phyloP scores from a whole-genome alignment of 1,140 invertebrate species.

The Aphis craccivora region DNA sequence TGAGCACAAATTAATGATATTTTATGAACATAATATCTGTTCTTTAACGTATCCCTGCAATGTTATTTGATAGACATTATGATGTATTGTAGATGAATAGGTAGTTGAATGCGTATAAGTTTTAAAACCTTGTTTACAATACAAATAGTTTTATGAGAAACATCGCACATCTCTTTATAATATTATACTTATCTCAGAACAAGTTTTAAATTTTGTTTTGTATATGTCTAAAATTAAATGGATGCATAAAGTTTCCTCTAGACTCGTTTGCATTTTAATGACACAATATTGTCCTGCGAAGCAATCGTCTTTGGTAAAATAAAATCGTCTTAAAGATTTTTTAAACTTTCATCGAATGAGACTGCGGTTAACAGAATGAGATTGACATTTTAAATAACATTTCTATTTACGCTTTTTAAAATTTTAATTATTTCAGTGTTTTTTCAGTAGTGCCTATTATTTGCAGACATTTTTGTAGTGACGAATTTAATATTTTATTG shows the following conservation, averaged over 20 bases:
- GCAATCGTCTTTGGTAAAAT: not conserved
- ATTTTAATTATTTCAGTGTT: not conserved
- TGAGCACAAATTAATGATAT: not conserved
- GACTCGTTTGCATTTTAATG: not conserved
- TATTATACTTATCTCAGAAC: not conserved
- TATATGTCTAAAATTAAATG: not conserved
- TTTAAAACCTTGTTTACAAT: not conserved
- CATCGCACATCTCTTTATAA: not conserved
- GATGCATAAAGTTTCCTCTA: not conserved
- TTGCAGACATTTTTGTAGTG: too few relatives aligned
- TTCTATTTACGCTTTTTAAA: not conserved
- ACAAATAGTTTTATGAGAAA: not conserved
- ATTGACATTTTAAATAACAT: slow-evolving; percentile 9
- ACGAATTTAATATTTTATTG: not conserved
- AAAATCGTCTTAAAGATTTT: slow-evolving; percentile 16
- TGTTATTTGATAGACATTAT: not conserved
- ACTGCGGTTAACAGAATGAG: not conserved
- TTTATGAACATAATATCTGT: too few relatives aligned
- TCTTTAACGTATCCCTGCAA: not conserved
- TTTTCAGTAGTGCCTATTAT: not conserved
- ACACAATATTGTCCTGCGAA: not conserved
- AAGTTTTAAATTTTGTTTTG: not conserved
- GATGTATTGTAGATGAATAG: not conserved
- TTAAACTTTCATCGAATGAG: not conserved
- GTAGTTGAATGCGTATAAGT: not conserved